Percentiles rank a stretch among this genome's conserved stretches.
These are phyloP conservation scores for Syngnathus typhle DNA, from an alignment of 2,113 vertebrate species.

Conservation along the genomic window DNA sequence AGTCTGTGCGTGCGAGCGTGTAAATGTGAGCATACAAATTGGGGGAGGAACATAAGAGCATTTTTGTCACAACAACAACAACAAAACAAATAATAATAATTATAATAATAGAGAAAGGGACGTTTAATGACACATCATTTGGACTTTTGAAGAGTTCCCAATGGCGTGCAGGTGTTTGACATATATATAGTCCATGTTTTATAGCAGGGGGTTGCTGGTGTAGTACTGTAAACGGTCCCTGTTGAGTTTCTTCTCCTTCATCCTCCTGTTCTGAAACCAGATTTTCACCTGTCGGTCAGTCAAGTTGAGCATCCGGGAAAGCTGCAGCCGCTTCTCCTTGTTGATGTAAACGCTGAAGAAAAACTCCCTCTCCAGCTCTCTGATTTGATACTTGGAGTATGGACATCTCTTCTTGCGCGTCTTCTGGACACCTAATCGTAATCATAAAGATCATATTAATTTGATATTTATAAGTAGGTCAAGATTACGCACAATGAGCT, in stretches of 20 bases:
- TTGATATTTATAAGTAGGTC: background rate
- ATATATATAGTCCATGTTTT: slow-evolving; percentile 43
- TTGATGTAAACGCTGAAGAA: slow-evolving; percentile 99
- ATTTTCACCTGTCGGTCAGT: slow-evolving; percentile 98
- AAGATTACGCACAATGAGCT: background rate
- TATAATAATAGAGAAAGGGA: slow-evolving; percentile 33
- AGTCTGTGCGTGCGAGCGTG: slow-evolving; percentile 2
- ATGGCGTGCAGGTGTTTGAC: slow-evolving; percentile 26
- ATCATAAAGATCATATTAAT: slow-evolving; percentile 43
- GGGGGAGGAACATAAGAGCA: slow-evolving; percentile 15
- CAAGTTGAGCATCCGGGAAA: slow-evolving; percentile 95
- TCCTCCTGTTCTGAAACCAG: slow-evolving; percentile 98
- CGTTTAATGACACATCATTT: slow-evolving; percentile 33
- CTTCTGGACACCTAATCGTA: slow-evolving; percentile 82
- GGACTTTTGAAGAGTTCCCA: slow-evolving; percentile 32
- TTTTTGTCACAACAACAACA: slow-evolving; percentile 53
- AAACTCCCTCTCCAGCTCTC: slow-evolving; percentile 96
- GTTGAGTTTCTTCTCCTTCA: slow-evolving; percentile 99
- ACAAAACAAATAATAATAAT: slow-evolving; percentile 50
- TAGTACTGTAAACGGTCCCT: slow-evolving; percentile 99
- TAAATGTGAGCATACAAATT: slow-evolving; percentile 4
- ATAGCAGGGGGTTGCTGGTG: slow-evolving; percentile 91
- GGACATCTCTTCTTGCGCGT: slow-evolving; percentile 97
- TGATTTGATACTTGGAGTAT: slow-evolving; percentile 95
- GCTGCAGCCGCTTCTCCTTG: slow-evolving; percentile 96